Evolutionary conservation across 1,140 invertebrate species (phyloP).

Genomic region (Diachasma alloeum): DNA sequence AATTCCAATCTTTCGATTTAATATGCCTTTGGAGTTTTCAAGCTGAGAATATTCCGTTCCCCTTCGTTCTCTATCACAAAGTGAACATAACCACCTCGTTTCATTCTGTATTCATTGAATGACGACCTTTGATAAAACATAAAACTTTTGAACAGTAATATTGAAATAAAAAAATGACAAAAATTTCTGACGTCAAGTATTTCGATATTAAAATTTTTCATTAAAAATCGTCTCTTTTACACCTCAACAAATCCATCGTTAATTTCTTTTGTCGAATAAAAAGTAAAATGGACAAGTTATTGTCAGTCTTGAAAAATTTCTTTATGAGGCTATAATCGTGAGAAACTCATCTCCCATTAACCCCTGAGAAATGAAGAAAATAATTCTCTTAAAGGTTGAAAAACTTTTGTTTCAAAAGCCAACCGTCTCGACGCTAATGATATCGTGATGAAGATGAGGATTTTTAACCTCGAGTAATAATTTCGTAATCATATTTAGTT

Average conservation of each 20-base stretch:
- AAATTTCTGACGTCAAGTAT: too few species aligned
- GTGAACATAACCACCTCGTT: neutral
- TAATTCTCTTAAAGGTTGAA: neutral
- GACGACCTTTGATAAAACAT: neutral
- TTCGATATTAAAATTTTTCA: too few species aligned
- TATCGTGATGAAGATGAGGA: neutral
- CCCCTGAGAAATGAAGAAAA: neutral
- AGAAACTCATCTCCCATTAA: neutral
- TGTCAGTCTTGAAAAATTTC: neutral
- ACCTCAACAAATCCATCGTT: neutral
- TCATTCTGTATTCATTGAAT: neutral
- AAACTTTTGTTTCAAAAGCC: neutral
- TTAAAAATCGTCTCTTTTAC: neutral
- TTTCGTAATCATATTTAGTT: neutral
- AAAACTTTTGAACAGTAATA: neutral
- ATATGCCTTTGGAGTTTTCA: constrained; percentile 26
- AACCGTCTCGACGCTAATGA: neutral
- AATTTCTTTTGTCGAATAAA: neutral
- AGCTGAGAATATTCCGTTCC: neutral
- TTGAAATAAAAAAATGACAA: too few species aligned
- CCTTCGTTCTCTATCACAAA: constrained; percentile 4
- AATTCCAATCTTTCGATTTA: constrained; percentile 50
- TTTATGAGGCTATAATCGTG: neutral
- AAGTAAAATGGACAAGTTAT: neutral
- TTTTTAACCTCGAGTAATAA: neutral